Base-by-base conservation (phyloP, 2,113 vertebrate species). In the Castor canadensis region DNA sequence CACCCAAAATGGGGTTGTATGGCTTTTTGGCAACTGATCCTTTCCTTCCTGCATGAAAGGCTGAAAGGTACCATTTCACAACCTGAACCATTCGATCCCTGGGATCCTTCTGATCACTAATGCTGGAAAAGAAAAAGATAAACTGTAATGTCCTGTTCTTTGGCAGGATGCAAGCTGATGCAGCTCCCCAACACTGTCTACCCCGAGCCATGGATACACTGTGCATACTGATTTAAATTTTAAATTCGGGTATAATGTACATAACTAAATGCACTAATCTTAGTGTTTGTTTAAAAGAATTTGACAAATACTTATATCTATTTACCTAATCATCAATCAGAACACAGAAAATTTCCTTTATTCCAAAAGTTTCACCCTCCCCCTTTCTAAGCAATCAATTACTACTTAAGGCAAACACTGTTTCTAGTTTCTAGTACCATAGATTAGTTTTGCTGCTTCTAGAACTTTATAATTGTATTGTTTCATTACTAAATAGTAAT, bases 11-110 rank as follows among this genome's bases (percentile, higher is more conserved):
- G 49, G 99, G 99, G 96, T 99, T 99, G 98, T 99, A 99, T 82
- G 99, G 99, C 97, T 99, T 99, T 97, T 99, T 99, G 97, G 99
- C 99, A 97, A 99, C 99, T 0, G 99, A 99, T 66, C 99, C 99
- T 98, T 99, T 99, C 97, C 99, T 99, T 95, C 99, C 99, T n/a
- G 99, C 99, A 45, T 99, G 99, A 98, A 99, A 99, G 83, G 99
- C 99, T 67, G 99, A 99, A 95, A 99, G 99, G 98, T 99, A 99
- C 99, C 99, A 99, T 85, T 99, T 99, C 4, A 99, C 99, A 96
- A 99, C 99, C 22, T 99, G 98, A 54, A 99, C 99, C 99, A 99
- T 99, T 90, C 99, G 98, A 52, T 99, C 99, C 96, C 98, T 98
- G 80, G 99, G 98, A 91, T 99, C 99, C 73, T 98, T 98, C 98